A percentile compares a stretch with the other conserved stretches of the same genome.
phyloP scores from a whole-genome alignment of 1,140 invertebrate genomes.

The Leptonema lineaticorne region DNA sequence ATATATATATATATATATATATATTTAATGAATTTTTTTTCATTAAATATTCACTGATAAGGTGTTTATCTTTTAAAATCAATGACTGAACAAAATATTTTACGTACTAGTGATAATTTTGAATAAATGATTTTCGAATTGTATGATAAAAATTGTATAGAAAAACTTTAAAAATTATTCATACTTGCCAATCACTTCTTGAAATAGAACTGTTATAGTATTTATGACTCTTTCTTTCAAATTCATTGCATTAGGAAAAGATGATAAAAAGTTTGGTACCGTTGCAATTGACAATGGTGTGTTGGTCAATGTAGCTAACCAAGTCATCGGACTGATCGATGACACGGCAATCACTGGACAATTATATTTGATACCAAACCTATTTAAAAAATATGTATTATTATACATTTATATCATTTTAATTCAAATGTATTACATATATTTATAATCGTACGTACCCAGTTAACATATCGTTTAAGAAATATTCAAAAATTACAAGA shows the following conservation, averaged over 20 bases:
- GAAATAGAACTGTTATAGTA: background rate
- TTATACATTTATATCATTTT: background rate
- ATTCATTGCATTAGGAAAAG: conserved; percentile 1
- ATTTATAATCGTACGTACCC: background rate
- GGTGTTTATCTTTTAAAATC: no score
- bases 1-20: background rate
- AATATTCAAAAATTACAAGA: conserved; percentile 30
- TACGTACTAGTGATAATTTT: no score
- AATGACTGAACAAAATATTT: no score
- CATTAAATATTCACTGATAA: background rate
- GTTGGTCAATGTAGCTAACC: background rate
- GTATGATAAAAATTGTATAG: no score
- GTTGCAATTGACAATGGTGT: conserved; percentile 4
- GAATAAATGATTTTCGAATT: no score
- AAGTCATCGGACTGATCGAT: background rate
- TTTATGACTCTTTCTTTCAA: conserved; percentile 12
- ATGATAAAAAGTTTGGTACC: background rate
- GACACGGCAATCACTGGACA: conserved; percentile 17
- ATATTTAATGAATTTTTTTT: no score
- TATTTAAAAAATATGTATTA: background rate
- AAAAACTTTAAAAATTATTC: no score
- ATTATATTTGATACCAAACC: conserved; percentile 19
- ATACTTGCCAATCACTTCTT: conserved; percentile 4
- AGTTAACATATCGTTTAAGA: conserved; percentile 17
- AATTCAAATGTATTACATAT: background rate